phyloP scores from a whole-genome alignment of 2,888 invertebrate species.

The Euspilapteryx auroguttella region DNA sequence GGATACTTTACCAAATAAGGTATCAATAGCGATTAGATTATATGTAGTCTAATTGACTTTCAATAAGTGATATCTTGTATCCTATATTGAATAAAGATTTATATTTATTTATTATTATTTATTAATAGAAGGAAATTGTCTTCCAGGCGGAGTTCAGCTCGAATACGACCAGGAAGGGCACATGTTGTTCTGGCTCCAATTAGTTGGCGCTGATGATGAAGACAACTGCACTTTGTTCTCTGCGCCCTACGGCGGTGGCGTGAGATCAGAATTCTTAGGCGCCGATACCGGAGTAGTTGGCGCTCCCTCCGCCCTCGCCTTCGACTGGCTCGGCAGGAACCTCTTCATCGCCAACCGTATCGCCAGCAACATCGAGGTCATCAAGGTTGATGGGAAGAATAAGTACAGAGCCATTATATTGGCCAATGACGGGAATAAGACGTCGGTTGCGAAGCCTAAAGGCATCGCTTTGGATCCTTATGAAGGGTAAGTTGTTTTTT shows the following conservation, averaged over 20 bases:
- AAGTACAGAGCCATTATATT: conserved; percentile 84
- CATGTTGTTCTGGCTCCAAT: conserved; percentile 85
- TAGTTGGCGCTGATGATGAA: conserved; percentile 70
- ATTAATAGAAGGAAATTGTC: too few relatives aligned
- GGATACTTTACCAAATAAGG: too few relatives aligned
- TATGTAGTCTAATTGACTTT: too few relatives aligned
- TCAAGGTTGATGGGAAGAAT: conserved; percentile 81
- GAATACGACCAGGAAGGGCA: conserved; percentile 90
- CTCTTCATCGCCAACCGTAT: conserved; percentile 88
- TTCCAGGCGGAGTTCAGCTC: conserved; percentile 81
- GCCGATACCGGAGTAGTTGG: conserved; percentile 85
- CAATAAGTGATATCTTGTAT: too few relatives aligned
- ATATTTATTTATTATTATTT: too few relatives aligned
- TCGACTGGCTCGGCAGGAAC: conserved; percentile 97
- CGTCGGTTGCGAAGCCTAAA: conserved; percentile 86
- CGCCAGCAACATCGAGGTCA: conserved; percentile 88
- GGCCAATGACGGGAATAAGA: conserved; percentile 84
- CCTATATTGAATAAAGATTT: too few relatives aligned
- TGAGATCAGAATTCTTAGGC: conserved; percentile 80
- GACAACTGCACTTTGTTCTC: conserved; percentile 86
- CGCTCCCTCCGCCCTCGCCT: conserved; percentile 87
- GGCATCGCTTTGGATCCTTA: conserved; percentile 88
- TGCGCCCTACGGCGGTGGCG: conserved; percentile 84
- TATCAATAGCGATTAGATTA: too few relatives aligned
- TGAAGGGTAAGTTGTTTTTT: conserved; percentile 68